Evolutionary conservation across 2,888 invertebrate genomes (phyloP), one percentile per base, ranked within the genome.

Genomic region (Acanthosepion esculentum): DNA sequence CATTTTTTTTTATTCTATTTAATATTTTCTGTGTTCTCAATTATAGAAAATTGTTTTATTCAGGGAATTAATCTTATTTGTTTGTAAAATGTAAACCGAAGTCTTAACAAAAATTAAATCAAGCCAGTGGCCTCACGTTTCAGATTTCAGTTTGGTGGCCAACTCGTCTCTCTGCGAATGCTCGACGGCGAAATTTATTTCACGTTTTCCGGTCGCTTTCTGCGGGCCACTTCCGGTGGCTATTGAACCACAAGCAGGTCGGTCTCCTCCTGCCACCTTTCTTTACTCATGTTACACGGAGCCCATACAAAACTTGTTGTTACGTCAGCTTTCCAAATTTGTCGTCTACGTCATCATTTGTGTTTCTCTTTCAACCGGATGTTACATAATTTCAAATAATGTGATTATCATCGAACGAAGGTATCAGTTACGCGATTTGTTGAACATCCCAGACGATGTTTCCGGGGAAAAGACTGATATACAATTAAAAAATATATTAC

Each of bases 301-400:
- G 78, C n/a, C 78, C n/a, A 78, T 78, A 78, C 78, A 78, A 78
- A 78, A 78, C 78, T n/a, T 78, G 78, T 78, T 78, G 78, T 78
- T n/a, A 15, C n/a, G 78, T 33, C n/a, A 78, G n/a, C 78, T 78
- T 78, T 18, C 4, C 78, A 78, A 78, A 78, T 78, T 78, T 78
- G 78, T 78, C 78, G 78, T 15, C n/a, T 78, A 78, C 78, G 78
- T 78, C 78, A 78, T 78, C n/a, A 78, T 78, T n/a, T 78, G 12
- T 78, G 78, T 78, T n/a, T 78, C n/a, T n/a, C n/a, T 78, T 78
- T 78, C n/a, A 33, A 78, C 78, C 78, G 78, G 78, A 78, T 15
- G 78, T 78, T 78, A n/a, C 78, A 33, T 33, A 78, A 78, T 78
- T 78, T 78, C n/a, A 78, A 78, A 78, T 78, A 78, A 78, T 78